Percentiles rank a stretch among this genome's conserved stretches.
Conservation (phyloP, 2,113 vertebrate genomes). For the Dipodomys ordii region DNA sequence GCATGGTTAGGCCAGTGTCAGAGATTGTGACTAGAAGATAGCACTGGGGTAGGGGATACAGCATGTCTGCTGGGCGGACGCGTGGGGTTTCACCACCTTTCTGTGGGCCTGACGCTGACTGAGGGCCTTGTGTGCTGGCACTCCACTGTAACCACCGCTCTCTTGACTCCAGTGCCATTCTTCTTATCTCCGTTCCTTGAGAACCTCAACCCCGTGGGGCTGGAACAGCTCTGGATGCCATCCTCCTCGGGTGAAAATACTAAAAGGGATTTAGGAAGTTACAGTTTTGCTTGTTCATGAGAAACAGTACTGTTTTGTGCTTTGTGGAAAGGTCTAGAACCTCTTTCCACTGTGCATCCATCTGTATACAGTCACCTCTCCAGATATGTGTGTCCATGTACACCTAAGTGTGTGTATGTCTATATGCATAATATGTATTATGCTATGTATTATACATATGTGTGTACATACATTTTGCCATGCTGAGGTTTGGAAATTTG, state of each 20-base stretch:
- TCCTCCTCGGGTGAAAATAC: neutral
- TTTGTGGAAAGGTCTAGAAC: neutral
- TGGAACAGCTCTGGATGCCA: neutral
- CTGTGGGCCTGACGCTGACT: neutral
- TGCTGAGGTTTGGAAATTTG: neutral
- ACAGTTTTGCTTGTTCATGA: neutral
- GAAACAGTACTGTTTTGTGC: neutral
- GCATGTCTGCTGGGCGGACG: neutral
- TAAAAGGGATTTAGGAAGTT: constrained; percentile 33
- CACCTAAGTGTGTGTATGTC: neutral
- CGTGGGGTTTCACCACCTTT: neutral
- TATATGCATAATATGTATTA: neutral
- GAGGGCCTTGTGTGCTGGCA: neutral
- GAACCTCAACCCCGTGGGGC: no score
- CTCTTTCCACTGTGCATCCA: neutral
- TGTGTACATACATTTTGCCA: neutral
- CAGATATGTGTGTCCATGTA: neutral
- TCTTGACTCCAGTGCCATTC: neutral
- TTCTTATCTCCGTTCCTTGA: neutral
- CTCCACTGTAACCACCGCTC: neutral
- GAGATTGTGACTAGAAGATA: neutral
- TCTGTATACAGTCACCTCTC: neutral
- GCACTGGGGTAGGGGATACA: neutral
- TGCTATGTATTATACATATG: neutral
- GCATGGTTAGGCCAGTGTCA: neutral